Base-by-base conservation (phyloP, 2,888 invertebrate species). In the Globia sparganii region DNA sequence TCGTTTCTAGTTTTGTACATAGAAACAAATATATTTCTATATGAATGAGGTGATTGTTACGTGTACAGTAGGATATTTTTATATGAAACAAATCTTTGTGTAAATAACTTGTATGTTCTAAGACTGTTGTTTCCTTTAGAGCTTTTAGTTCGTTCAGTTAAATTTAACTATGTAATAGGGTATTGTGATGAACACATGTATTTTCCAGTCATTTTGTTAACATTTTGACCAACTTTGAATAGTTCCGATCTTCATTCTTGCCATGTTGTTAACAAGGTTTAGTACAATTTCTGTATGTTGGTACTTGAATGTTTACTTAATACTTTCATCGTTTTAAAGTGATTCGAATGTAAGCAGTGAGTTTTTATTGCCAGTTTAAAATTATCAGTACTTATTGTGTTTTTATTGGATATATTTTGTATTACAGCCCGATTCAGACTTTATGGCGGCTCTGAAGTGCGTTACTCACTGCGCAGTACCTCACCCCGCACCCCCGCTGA, bases 61-160 rank as follows among this genome's bases (percentile, higher is more conserved):
- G 92, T 96, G 95, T 96, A 96, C 94, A 95, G 95, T 96, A 96
- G 95, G 92, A 93, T 96, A 96, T 96, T 96, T 96, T 95, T 95
- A 91, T 96, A 95, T 94, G 88, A 87, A 90, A 88, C 74, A 86
- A 95, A 95, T 93, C 92, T 95, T 94, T 94, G 94, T 96, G 96
- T 96, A 96, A 96, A 96, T 96, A 96, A 94, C 94, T 92, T 94
- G 93, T 96, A 95, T 94, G 93, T 95, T 93, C 92, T 96, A 96
- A 96, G 96, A 96, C 96, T 96, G 96, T 96, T 96, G 96, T 96
- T 96, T 93, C 94, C 93, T 94, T 93, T 95, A 96, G 95, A 96
- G 95, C 93, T 93, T 96, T 95, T 96, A 95, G 96, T 95, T 95
- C 92, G 95, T 95, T 96, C 93, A 91, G 91, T 94, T 94, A 91